These are phyloP conservation scores for Arothron firmamentum DNA, from an alignment of 2,113 vertebrate genomes.

Conservation along the genomic window DNA sequence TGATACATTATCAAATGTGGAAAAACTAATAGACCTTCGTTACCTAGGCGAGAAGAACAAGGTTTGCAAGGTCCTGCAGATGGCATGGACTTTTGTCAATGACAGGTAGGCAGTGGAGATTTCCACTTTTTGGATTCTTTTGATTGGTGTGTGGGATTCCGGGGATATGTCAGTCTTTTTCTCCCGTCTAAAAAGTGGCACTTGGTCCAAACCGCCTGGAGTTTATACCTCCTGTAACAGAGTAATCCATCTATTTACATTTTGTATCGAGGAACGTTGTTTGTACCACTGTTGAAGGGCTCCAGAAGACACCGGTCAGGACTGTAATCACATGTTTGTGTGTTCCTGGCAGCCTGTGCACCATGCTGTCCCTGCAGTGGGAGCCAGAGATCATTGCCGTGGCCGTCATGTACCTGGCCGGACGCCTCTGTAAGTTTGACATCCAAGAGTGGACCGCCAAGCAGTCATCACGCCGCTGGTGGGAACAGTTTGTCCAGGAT, in stretches of 20 bases:
- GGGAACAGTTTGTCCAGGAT: constrained; percentile 99
- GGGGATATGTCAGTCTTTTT: too few relatives aligned
- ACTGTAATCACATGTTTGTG: too few relatives aligned
- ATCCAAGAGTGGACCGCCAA: constrained; percentile 98
- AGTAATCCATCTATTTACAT: too few relatives aligned
- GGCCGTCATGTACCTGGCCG: constrained; percentile 97
- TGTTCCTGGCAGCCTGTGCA: constrained; percentile 83
- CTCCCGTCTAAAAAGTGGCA: too few relatives aligned
- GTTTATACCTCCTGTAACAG: too few relatives aligned
- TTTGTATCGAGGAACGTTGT: too few relatives aligned
- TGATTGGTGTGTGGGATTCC: neutral
- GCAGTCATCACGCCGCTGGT: constrained; percentile 93
- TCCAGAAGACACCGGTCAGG: too few relatives aligned
- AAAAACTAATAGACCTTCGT: neutral
- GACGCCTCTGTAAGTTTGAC: constrained; percentile 95
- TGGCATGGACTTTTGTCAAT: constrained; percentile 99
- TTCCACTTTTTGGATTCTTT: neutral
- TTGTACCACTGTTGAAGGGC: too few relatives aligned
- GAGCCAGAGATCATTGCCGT: constrained; percentile 98
- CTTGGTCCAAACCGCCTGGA: too few relatives aligned
- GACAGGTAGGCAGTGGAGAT: constrained; percentile 81
- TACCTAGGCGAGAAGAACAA: constrained; percentile 93
- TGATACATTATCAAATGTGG: neutral
- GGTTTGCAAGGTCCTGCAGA: constrained; percentile 96
- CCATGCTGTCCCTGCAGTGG: constrained; percentile 96